These are phyloP conservation scores for Enteromius thamalakanensis DNA, from an alignment of 2,797 vertebrate genomes.

Conservation along the genomic window DNA sequence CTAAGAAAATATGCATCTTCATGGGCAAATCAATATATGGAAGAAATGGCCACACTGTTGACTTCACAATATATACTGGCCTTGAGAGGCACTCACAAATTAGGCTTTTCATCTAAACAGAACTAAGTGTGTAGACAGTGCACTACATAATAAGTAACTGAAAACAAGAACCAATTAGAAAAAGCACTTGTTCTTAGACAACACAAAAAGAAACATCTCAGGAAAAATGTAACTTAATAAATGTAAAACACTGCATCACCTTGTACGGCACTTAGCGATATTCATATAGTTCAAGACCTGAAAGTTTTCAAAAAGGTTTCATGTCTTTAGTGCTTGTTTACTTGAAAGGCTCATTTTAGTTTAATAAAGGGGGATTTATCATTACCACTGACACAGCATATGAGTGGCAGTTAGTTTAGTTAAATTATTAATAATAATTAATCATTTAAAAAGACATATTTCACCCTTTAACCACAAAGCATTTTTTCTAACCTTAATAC, in stretches of 20 bases:
- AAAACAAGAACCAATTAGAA: constrained; percentile 29
- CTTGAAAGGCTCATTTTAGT: neutral
- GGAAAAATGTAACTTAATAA: constrained; percentile 40
- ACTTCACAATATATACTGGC: constrained; percentile 37
- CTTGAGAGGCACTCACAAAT: constrained; percentile 56
- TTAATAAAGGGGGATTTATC: neutral
- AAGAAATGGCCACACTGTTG: constrained; percentile 53
- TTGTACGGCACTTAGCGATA: neutral
- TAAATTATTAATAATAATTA: too few relatives aligned
- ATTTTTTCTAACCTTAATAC: neutral
- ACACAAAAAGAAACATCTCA: neutral
- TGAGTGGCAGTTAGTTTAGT: neutral
- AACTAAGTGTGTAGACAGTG: constrained; percentile 33
- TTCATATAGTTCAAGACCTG: neutral
- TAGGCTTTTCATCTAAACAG: constrained; percentile 39
- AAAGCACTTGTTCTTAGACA: neutral
- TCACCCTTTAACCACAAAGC: neutral
- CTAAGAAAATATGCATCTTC: constrained; percentile 50
- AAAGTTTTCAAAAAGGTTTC: neutral
- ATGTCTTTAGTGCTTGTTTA: neutral
- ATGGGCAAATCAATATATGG: constrained; percentile 60
- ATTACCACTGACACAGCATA: neutral
- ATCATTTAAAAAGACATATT: neutral
- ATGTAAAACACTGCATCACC: constrained; percentile 28
- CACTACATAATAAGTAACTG: constrained; percentile 28